A percentile compares a stretch with the other conserved stretches of the same genome.
Conservation (phyloP, 2,113 vertebrate species). For the Orcinus orca region DNA sequence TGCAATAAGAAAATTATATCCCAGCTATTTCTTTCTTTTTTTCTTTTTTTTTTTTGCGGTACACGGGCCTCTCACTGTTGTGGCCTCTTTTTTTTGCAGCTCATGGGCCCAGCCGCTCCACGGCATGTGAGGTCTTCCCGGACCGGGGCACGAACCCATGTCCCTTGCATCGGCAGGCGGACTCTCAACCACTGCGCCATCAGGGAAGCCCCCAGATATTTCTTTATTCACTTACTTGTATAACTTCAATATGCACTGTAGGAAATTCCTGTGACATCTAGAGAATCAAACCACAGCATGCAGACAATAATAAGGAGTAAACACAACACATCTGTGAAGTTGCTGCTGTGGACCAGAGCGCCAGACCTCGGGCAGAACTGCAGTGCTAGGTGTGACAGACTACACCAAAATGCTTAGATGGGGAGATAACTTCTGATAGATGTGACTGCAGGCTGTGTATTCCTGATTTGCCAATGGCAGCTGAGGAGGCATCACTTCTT, state of each 20-base stretch:
- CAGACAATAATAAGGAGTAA: not conserved
- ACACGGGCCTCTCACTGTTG: too few relatives aligned
- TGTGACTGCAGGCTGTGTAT: constrained; percentile 21
- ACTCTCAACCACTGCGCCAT: too few relatives aligned
- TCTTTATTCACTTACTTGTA: constrained; percentile 32
- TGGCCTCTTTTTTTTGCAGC: too few relatives aligned
- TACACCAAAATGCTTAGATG: constrained; percentile 56
- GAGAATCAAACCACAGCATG: not conserved
- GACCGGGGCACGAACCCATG: accelerated
- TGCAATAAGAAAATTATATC: not conserved
- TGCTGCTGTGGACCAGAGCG: not conserved
- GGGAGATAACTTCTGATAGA: constrained; percentile 55
- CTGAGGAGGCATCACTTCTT: not conserved
- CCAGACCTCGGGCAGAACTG: not conserved
- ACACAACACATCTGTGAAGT: not conserved
- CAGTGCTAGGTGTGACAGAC: not conserved
- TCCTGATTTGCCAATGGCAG: constrained; percentile 55
- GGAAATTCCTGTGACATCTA: not conserved
- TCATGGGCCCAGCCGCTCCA: too few relatives aligned
- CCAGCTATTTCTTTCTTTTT: not conserved
- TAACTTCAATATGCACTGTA: not conserved
- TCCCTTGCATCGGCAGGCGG: too few relatives aligned
- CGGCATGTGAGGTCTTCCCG: too few relatives aligned
- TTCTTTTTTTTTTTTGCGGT: too few relatives aligned
- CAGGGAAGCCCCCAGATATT: not conserved